Percentiles rank a stretch among this genome's conserved stretches.
Evolutionary conservation across 2,113 vertebrate genomes (phyloP).

Genomic region (Eolophus roseicapilla): DNA sequence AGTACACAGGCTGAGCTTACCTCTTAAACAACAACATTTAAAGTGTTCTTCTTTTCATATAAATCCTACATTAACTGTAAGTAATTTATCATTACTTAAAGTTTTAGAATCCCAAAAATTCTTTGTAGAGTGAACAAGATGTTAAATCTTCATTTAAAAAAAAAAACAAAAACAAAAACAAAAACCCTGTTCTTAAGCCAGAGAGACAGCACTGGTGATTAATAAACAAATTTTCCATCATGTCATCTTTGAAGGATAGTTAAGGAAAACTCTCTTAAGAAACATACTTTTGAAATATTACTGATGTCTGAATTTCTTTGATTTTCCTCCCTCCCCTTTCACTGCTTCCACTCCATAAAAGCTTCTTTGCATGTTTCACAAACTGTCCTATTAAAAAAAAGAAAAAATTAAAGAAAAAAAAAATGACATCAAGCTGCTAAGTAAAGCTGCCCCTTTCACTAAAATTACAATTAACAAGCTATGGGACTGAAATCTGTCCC

Average conservation of each 20-base stretch:
- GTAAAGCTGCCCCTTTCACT: not conserved
- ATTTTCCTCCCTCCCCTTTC: not conserved
- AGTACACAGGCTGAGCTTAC: constrained; percentile 57
- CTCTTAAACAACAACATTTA: constrained; percentile 50
- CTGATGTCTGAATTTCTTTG: constrained; percentile 19
- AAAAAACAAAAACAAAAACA: not conserved
- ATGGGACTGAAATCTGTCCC: not conserved
- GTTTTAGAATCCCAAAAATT: constrained; percentile 22
- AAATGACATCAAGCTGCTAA: not conserved
- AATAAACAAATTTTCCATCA: constrained; percentile 18
- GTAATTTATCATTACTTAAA: constrained; percentile 32
- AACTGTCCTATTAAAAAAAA: not conserved
- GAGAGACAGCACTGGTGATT: constrained; percentile 17
- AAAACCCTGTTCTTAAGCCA: not conserved
- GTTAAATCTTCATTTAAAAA: not conserved
- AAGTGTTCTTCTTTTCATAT: not conserved
- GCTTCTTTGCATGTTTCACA: not conserved
- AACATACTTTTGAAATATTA: constrained; percentile 30
- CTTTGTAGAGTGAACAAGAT: constrained; percentile 39
- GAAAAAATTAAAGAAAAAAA: not conserved
- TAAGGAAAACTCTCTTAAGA: constrained; percentile 31
- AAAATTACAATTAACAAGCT: constrained; percentile 3
- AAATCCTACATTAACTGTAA: not conserved
- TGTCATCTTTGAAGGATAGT: constrained; percentile 27
- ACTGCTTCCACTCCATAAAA: not conserved